A percentile compares a stretch with the other conserved stretches of the same genome.
Conservation (phyloP, 2,888 invertebrate genomes). For the Xiphydria camelus region DNA sequence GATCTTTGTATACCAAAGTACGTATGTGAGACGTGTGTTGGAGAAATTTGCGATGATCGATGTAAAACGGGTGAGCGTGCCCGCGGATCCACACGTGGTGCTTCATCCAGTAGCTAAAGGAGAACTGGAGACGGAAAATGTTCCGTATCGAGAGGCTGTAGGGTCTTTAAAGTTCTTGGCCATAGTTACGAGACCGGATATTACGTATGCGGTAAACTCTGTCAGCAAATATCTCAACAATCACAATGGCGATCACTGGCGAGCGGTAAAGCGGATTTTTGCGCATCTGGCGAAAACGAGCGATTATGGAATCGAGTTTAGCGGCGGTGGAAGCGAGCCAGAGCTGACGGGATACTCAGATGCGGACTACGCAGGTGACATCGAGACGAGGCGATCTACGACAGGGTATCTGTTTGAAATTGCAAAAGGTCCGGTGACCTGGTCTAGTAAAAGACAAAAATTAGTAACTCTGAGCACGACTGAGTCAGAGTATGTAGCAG, state of each 20-base stretch:
- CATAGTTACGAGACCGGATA: background rate
- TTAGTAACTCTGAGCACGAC: background rate
- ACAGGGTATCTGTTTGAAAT: slow-evolving; percentile 5
- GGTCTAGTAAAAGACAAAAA: background rate
- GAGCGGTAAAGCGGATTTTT: background rate
- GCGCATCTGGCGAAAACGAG: background rate
- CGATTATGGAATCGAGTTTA: slow-evolving; percentile 19
- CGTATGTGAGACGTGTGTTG: background rate
- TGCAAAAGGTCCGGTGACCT: slow-evolving; percentile 1
- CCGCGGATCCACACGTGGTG: too few species aligned
- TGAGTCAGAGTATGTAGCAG: background rate
- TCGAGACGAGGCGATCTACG: slow-evolving; percentile 12
- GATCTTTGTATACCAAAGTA: background rate
- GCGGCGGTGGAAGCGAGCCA: slow-evolving; percentile 12
- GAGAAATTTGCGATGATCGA: background rate
- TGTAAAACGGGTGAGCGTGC: too few species aligned
- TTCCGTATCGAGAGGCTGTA: slow-evolving; percentile 17
- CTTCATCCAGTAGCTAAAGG: background rate
- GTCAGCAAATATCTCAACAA: background rate
- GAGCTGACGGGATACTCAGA: slow-evolving; percentile 18
- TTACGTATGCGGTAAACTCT: background rate
- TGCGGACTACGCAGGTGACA: slow-evolving; percentile 23
- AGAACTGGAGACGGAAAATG: background rate
- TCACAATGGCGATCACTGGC: background rate
- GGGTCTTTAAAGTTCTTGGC: slow-evolving; percentile 19